Base-by-base conservation (phyloP, 2,888 invertebrate genomes). In the Drosophila flavopinicola region DNA sequence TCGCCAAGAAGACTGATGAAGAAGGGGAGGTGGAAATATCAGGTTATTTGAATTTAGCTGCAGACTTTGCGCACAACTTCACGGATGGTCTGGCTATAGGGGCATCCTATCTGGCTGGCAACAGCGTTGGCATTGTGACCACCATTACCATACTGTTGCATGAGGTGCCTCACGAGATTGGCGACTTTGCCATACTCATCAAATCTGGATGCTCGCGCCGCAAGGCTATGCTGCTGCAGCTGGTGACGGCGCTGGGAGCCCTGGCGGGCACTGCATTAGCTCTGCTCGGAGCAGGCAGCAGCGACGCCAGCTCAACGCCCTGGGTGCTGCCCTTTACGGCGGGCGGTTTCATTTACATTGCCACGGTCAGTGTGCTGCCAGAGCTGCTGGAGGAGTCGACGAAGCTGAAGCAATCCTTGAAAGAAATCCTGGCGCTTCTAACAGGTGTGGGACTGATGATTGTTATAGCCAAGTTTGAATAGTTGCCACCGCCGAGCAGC, bases 261-360 rank as follows among this genome's bases (percentile, higher is more conserved):
- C 90, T 99, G 64, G 94, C 96, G 64, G 99, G 99, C 72, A 99
- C 98, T 33, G 92, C 96, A n/a, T 92, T 97, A 74, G 98, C 98
- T 20, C 93, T 99, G 25, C 93, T 96, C 5, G 96, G 97, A 88
- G 97, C 97, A 48, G 92, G 93, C 30, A 90, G 92, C 79, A 92
- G 92, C 38, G 91, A 92, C 80, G 95, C 96, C 1, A 94, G 96
- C 7, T 93, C 95, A 5, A 66, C 85, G 5, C 85, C 88, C 0
- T 97, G 98, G 94, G 96, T 99, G 51, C 92, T 99, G 56, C 99
- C 99, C 10, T 99, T 99, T 85, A 99, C 99, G 20, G 99, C 99
- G 37, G 99, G 98, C 70, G 98, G 99, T n/a, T 99, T 99, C 90
- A 99, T 99, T 90, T 99, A 99, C 91, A 99, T 99, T 85, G 99